Evolutionary conservation across 2,113 vertebrate genomes (phyloP).

Genomic region (Vicugna pacos): DNA sequence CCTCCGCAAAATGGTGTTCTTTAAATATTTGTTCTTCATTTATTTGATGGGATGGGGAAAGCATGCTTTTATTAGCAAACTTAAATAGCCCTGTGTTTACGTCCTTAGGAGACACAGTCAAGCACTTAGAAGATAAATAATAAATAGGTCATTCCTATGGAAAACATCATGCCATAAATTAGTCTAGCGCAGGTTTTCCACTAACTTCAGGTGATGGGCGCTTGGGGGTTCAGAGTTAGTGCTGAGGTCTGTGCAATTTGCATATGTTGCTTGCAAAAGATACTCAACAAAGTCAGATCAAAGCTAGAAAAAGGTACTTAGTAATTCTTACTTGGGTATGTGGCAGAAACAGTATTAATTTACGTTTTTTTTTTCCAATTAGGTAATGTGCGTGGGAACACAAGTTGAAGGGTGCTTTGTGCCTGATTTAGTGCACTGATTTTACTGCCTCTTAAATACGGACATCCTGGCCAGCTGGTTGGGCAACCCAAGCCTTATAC

Average conservation of each 20-base stretch:
- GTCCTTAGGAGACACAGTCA: neutral
- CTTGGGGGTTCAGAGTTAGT: neutral
- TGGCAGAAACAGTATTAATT: neutral
- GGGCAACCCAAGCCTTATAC: neutral
- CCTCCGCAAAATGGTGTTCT: neutral
- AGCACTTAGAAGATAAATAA: neutral
- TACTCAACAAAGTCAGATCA: neutral
- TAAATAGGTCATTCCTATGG: neutral
- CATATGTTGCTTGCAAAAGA: neutral
- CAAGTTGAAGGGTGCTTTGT: neutral
- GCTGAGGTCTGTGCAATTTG: neutral
- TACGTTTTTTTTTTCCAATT: neutral
- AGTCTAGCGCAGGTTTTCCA: neutral
- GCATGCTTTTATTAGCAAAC: neutral
- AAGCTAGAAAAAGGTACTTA: neutral
- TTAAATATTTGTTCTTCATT: constrained; percentile 31
- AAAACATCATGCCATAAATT: neutral
- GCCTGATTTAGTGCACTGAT: neutral
- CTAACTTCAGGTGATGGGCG: neutral
- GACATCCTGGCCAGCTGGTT: neutral
- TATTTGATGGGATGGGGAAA: neutral
- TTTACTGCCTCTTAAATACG: neutral
- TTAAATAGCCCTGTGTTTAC: neutral
- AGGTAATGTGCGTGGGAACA: neutral
- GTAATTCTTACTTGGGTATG: neutral